These are phyloP conservation scores for Chrysomela aeneicollis DNA, from an alignment of 2,888 invertebrate genomes.

Conservation along the genomic window DNA sequence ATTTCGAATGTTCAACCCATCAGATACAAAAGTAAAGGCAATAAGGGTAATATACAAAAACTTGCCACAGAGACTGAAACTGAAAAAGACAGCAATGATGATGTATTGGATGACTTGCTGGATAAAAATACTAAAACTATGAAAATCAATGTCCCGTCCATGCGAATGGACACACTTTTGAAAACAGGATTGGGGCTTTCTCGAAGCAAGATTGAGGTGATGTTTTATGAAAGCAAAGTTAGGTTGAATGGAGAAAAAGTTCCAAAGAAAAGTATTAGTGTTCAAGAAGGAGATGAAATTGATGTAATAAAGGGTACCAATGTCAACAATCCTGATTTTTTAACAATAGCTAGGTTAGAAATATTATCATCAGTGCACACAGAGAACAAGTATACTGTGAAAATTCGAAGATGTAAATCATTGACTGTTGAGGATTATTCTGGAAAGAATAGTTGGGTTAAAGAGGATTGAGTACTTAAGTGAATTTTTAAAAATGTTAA, in stretches of 20 bases:
- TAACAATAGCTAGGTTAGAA: conserved; percentile 75
- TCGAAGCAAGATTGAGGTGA: conserved; percentile 80
- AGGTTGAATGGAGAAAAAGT: conserved; percentile 81
- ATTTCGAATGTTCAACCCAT: conserved; percentile 31
- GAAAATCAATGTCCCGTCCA: conserved; percentile 69
- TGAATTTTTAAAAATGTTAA: background rate
- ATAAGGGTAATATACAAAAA: conserved; percentile 46
- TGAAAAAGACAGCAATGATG: conserved; percentile 55
- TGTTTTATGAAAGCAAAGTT: conserved; percentile 83
- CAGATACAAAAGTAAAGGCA: conserved; percentile 47
- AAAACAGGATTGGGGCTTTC: conserved; percentile 76
- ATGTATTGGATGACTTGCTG: conserved; percentile 60
- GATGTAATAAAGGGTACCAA: conserved; percentile 77
- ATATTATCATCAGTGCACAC: conserved; percentile 66
- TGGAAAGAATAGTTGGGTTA: conserved; percentile 33
- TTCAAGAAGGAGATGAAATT: conserved; percentile 76
- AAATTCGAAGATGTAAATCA: conserved; percentile 72
- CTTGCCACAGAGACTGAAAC: conserved; percentile 66
- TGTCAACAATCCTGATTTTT: conserved; percentile 72
- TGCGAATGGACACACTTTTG: conserved; percentile 74
- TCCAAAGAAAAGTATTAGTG: conserved; percentile 75
- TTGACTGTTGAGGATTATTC: conserved; percentile 77
- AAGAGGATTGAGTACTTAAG: too few relatives aligned
- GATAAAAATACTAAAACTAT: conserved; percentile 72
- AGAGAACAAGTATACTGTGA: conserved; percentile 68